Evolutionary conservation across 2,888 invertebrate genomes (phyloP).

Genomic region (Linnaemya tessellans): DNA sequence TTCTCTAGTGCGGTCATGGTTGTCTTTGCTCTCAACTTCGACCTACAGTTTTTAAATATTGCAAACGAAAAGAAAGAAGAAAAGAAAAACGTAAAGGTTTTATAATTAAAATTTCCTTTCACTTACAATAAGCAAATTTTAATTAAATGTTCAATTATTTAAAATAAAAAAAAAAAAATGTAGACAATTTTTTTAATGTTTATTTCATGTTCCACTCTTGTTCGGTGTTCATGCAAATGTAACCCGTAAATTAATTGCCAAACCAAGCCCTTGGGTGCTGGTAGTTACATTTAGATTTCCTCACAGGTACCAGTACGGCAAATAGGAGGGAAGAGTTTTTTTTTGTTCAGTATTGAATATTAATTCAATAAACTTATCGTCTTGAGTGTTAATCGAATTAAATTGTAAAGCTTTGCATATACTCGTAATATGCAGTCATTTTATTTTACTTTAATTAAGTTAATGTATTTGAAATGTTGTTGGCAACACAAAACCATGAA

Average conservation of each 20-base stretch:
- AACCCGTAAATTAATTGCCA: constrained; percentile 23
- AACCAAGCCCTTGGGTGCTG: constrained; percentile 52
- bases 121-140: constrained; percentile 60
- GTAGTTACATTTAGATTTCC: constrained; percentile 10
- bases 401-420: constrained; percentile 32
- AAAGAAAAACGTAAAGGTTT: constrained; percentile 25
- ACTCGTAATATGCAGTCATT: not conserved
- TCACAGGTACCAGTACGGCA: not conserved
- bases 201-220: constrained; percentile 43
- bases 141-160: constrained; percentile 67
- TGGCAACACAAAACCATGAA: not conserved
- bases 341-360: constrained; percentile 5
- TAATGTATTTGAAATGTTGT: not conserved
- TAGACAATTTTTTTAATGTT: constrained; percentile 51
- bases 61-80: constrained; percentile 13
- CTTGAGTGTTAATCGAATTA: constrained; percentile 53
- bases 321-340: not conserved
- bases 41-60: constrained; percentile 85
- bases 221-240: constrained; percentile 44
- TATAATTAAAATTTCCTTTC: constrained; percentile 64
- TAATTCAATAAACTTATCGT: constrained; percentile 28
- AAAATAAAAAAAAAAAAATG: too few species aligned
- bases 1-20: constrained; percentile 93
- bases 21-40: constrained; percentile 91
- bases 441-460: constrained; percentile 2